Conservation (phyloP, 2,113 vertebrate species). For the Oryzias curvinotus region DNA sequence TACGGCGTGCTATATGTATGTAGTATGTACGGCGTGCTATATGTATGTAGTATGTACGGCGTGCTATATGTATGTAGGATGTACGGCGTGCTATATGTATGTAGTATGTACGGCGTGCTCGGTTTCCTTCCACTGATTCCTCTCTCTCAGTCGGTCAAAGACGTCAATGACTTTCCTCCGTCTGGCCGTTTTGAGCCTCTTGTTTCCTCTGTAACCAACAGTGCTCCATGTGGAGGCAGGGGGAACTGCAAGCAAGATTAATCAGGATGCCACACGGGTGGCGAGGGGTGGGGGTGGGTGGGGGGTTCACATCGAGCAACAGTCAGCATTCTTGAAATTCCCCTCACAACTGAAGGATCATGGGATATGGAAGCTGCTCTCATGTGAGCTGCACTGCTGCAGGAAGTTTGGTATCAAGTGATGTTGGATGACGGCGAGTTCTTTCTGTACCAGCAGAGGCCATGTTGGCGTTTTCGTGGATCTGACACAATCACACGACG, state of each 20-base stretch:
- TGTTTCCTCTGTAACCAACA: too few relatives aligned
- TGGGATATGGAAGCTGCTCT: constrained; percentile 39
- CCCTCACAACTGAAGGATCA: constrained; percentile 30
- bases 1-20: too few relatives aligned
- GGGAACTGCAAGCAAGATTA: not conserved
- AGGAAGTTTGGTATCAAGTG: not conserved
- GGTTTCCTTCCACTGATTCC: too few relatives aligned
- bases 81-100: too few relatives aligned
- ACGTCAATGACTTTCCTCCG: too few relatives aligned
- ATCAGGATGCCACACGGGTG: not conserved
- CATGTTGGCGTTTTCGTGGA: not conserved
- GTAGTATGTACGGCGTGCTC: too few relatives aligned
- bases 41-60: too few relatives aligned
- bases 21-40: too few relatives aligned
- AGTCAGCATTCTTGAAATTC: constrained; percentile 46
- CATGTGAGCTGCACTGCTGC: constrained; percentile 14
- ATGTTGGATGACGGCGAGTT: not conserved
- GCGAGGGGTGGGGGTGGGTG: constrained; percentile 17
- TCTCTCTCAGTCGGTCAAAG: too few relatives aligned
- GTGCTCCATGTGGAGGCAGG: not conserved
- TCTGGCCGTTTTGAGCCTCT: too few relatives aligned
- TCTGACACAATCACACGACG: not conserved
- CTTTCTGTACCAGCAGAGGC: not conserved
- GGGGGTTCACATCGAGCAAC: constrained; percentile 21
- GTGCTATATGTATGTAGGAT: too few relatives aligned